Conservation (phyloP, 2,797 vertebrate species). For the Synanceia verrucosa region DNA sequence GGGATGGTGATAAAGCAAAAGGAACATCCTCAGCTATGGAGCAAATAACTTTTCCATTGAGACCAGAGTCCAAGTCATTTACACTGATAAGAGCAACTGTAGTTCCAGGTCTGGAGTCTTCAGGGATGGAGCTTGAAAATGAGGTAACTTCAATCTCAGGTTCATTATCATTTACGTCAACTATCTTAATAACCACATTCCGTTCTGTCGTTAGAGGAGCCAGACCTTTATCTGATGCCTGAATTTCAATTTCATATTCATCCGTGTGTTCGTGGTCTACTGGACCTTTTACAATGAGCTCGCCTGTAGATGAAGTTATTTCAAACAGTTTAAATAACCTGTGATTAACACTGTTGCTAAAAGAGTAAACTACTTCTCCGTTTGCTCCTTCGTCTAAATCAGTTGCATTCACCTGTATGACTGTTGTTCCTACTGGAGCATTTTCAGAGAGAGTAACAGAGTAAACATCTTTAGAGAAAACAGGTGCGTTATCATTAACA, state of each 20-base stretch:
- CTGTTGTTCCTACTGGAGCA: constrained; percentile 42
- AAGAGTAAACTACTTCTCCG: constrained; percentile 49
- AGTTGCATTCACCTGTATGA: constrained; percentile 56
- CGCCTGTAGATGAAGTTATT: background rate
- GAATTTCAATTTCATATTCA: background rate
- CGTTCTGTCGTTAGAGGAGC: background rate
- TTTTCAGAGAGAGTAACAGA: constrained; percentile 65
- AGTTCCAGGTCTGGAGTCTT: constrained; percentile 76
- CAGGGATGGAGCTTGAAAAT: constrained; percentile 65
- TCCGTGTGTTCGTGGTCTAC: background rate
- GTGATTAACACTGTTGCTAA: constrained; percentile 7
- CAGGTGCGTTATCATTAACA: constrained; percentile 71
- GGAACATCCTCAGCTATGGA: constrained; percentile 45
- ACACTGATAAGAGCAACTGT: constrained; percentile 82
- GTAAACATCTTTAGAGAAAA: constrained; percentile 51
- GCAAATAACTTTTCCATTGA: constrained; percentile 73
- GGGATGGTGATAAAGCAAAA: constrained; percentile 63
- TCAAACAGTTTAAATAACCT: background rate
- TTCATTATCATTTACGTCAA: constrained; percentile 1
- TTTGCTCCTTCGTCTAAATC: constrained; percentile 59
- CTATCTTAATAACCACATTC: background rate
- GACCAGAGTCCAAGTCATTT: constrained; percentile 74
- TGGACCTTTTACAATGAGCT: background rate
- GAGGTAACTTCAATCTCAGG: constrained; percentile 71
- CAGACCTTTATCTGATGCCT: background rate